These are phyloP conservation scores for Nasua narica DNA, from an alignment of 2,797 vertebrate genomes.

Conservation along the genomic window DNA sequence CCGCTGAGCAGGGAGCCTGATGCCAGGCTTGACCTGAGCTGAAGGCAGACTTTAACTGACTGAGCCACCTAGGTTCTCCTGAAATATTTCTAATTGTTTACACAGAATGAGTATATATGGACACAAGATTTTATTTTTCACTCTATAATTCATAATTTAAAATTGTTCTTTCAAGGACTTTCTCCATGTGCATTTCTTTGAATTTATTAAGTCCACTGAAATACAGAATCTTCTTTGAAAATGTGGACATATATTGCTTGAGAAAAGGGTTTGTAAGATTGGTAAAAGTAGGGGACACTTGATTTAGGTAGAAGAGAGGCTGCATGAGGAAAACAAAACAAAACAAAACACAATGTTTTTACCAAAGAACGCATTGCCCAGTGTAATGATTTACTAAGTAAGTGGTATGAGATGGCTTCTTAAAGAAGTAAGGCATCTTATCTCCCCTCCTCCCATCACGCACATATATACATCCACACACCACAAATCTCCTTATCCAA, in stretches of 20 bases:
- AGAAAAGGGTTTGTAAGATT: background rate
- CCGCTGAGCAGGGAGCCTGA: background rate
- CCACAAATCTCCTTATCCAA: background rate
- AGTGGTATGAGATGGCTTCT: background rate
- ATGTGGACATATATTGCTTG: background rate
- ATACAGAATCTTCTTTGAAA: background rate
- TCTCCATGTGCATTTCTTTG: background rate
- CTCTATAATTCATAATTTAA: background rate
- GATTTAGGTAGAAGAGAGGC: background rate
- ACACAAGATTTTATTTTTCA: background rate
- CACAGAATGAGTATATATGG: background rate
- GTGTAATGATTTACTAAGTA: background rate
- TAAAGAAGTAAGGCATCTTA: background rate
- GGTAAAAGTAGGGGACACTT: background rate
- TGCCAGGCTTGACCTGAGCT: background rate
- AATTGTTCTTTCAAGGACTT: background rate
- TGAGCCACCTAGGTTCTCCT: background rate
- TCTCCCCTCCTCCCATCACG: background rate
- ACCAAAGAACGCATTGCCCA: background rate
- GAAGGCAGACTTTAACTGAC: background rate
- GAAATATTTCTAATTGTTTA: slow-evolving; percentile 14
- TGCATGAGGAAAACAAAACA: background rate
- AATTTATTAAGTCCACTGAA: slow-evolving; percentile 2
- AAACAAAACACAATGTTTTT: background rate
- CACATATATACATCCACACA: background rate